Percentiles rank a stretch among this genome's conserved stretches.
Evolutionary conservation across 2,113 vertebrate genomes (phyloP).

Genomic region (Chauna torquata): DNA sequence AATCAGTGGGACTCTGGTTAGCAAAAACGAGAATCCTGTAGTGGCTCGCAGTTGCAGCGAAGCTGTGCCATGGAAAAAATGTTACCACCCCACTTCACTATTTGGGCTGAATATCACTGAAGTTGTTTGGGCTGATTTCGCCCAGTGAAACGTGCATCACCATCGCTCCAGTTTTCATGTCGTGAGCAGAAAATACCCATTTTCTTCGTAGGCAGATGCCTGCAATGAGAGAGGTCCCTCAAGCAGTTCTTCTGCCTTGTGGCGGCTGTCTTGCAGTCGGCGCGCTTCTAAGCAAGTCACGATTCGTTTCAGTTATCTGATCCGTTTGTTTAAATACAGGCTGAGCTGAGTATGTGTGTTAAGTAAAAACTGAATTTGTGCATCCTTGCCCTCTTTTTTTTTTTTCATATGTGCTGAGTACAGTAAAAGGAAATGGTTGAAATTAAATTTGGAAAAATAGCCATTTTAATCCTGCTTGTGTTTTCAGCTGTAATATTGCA

Average conservation of each 20-base stretch:
- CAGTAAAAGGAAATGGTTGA: background rate
- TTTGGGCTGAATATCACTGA: accelerated
- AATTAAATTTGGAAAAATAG: conserved; percentile 8
- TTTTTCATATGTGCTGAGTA: background rate
- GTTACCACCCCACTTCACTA: background rate
- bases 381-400: background rate
- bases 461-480: background rate
- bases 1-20: background rate
- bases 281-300: background rate
- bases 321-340: background rate
- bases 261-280: background rate
- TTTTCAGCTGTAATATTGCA: background rate
- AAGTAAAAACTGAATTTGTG: background rate
- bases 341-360: background rate
- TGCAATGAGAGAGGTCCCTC: background rate
- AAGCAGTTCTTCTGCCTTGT: background rate
- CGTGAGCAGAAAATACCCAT: background rate
- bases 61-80: background rate
- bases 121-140: background rate
- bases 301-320: background rate
- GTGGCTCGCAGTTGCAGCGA: background rate
- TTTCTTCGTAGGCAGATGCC: background rate
- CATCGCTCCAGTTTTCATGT: background rate
- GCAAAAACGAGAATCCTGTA: accelerated
- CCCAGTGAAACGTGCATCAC: accelerated